These are phyloP conservation scores for Molossus molossus DNA, from an alignment of 2,797 vertebrate species.

Conservation along the genomic window DNA sequence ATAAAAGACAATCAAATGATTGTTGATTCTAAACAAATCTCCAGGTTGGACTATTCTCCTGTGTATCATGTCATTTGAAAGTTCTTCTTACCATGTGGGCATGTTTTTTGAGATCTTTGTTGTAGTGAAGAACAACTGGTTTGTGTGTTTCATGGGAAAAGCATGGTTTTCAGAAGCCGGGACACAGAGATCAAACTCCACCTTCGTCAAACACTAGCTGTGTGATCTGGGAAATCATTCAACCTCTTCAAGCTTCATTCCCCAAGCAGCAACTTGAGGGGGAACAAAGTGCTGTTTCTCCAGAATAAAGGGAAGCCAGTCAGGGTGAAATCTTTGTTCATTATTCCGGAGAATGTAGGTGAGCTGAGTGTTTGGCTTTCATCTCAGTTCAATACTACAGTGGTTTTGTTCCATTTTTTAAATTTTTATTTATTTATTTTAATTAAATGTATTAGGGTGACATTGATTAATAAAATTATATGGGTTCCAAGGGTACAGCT, in stretches of 20 bases:
- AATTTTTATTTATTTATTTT: background rate
- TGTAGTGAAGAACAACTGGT: background rate
- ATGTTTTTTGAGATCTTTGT: slow-evolving; percentile 26
- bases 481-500: background rate
- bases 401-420: background rate
- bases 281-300: background rate
- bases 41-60: background rate
- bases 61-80: background rate
- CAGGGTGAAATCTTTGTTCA: background rate
- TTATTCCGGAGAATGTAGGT: background rate
- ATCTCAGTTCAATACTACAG: background rate
- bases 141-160: background rate
- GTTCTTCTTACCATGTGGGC: background rate
- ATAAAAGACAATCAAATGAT: background rate
- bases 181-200: slow-evolving; percentile 33
- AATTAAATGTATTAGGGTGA: background rate
- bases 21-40: slow-evolving; percentile 10
- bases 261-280: background rate
- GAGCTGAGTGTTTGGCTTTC: background rate
- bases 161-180: background rate
- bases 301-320: background rate
- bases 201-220: background rate
- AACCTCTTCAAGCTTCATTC: slow-evolving; percentile 23
- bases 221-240: background rate
- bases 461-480: background rate